Evolutionary conservation across 2,797 vertebrate genomes (phyloP).

Genomic region (Chanos chanos): DNA sequence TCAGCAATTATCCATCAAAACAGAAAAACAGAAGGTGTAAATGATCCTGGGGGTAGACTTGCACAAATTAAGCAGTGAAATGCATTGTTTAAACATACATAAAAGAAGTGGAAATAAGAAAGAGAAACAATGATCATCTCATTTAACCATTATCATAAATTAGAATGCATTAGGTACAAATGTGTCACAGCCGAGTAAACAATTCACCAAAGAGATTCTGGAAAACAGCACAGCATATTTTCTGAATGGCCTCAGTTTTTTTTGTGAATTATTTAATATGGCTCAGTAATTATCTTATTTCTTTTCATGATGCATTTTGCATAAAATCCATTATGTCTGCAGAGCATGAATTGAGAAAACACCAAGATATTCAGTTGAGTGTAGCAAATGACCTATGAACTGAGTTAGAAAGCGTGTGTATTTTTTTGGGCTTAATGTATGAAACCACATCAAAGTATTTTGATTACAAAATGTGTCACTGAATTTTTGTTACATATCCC

Average conservation of each 20-base stretch:
- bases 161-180: constrained; percentile 9
- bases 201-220: neutral
- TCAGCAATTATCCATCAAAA: constrained; percentile 1
- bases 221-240: constrained; percentile 1
- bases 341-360: constrained; percentile 6
- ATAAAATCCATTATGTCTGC: neutral
- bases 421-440: constrained; percentile 17
- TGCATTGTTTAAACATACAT: no score
- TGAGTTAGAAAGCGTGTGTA: constrained; percentile 8
- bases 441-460: constrained; percentile 8
- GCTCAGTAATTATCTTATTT: constrained; percentile 25
- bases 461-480: constrained; percentile 17
- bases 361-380: constrained; percentile 9
- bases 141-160: constrained; percentile 12
- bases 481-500: constrained; percentile 20
- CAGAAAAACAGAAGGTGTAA: constrained; percentile 15
- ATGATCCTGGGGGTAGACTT: constrained; percentile 1
- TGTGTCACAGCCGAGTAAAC: neutral
- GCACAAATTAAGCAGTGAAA: constrained; percentile 2
- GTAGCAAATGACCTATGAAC: constrained; percentile 21
- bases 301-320: constrained; percentile 19
- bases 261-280: neutral
- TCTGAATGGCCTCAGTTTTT: neutral
- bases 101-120: neutral
- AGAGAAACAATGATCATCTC: constrained; percentile 1